These are phyloP conservation scores for Indicator indicator DNA, from an alignment of 2,113 vertebrate species.

Conservation along the genomic window DNA sequence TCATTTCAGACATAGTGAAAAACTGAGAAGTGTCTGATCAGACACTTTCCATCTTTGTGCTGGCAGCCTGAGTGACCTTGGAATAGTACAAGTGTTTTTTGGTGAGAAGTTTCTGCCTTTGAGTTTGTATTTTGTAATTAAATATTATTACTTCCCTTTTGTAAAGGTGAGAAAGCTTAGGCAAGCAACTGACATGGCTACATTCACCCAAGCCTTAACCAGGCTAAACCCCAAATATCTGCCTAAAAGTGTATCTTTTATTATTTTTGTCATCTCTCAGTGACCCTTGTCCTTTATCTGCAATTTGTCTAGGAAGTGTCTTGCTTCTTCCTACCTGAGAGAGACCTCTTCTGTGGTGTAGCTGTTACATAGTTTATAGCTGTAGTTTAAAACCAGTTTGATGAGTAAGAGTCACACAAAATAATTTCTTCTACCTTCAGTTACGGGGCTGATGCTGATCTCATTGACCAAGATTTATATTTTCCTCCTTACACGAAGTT, in stretches of 20 bases:
- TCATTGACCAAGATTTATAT: background rate
- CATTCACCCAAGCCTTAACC: background rate
- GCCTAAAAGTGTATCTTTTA: background rate
- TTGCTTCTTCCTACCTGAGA: background rate
- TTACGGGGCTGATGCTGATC: background rate
- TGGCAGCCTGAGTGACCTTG: background rate
- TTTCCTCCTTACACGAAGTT: background rate
- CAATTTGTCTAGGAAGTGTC: background rate
- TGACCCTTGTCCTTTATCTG: background rate
- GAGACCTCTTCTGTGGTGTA: background rate
- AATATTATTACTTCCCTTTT: background rate
- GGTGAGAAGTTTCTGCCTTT: background rate
- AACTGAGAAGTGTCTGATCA: background rate
- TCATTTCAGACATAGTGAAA: background rate
- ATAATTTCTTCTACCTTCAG: background rate
- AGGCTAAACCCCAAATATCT: background rate
- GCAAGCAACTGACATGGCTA: background rate
- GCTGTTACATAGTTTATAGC: background rate
- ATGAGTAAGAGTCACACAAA: background rate
- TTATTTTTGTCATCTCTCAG: background rate
- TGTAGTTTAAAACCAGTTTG: background rate
- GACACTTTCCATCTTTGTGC: background rate
- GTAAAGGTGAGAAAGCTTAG: background rate
- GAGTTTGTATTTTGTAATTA: background rate
- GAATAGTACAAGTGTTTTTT: background rate